Percentiles rank a stretch among this genome's conserved stretches.
phyloP scores from a whole-genome alignment of 2,797 vertebrate species.

The Sparidentex hasta region DNA sequence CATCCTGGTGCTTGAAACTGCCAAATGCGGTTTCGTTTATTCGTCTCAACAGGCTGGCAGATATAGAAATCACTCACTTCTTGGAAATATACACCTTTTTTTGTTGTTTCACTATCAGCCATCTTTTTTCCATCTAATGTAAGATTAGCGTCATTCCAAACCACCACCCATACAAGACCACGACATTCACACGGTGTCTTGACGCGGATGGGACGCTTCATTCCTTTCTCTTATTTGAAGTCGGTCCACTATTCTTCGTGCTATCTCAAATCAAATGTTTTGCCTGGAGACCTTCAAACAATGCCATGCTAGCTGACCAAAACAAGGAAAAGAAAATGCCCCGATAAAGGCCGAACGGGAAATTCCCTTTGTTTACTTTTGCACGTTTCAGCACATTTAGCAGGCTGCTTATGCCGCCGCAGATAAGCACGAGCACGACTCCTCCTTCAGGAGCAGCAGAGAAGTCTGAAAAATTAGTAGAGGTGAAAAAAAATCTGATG shows the following conservation, averaged over 20 bases:
- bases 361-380: constrained; percentile 68
- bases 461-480: background rate
- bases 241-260: constrained; percentile 22
- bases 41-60: constrained; percentile 7
- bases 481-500: background rate
- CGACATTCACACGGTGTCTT: background rate
- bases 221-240: constrained; percentile 8
- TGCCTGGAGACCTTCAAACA: constrained; percentile 58
- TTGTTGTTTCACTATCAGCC: background rate
- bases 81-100: background rate
- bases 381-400: constrained; percentile 60
- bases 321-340: constrained; percentile 62
- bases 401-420: background rate
- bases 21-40: constrained; percentile 41
- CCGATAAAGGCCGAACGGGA: constrained; percentile 52
- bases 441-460: background rate
- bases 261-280: constrained; percentile 45
- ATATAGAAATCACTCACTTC: background rate
- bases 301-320: constrained; percentile 46
- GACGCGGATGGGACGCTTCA: background rate
- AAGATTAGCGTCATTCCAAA: background rate
- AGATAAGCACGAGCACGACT: constrained; percentile 42
- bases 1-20: constrained; percentile 54
- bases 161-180: background rate
- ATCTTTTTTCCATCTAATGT: background rate